Percentiles rank a stretch among this genome's conserved stretches.
Evolutionary conservation across 2,113 vertebrate species (phyloP).

Genomic region (Sebastes fasciatus): DNA sequence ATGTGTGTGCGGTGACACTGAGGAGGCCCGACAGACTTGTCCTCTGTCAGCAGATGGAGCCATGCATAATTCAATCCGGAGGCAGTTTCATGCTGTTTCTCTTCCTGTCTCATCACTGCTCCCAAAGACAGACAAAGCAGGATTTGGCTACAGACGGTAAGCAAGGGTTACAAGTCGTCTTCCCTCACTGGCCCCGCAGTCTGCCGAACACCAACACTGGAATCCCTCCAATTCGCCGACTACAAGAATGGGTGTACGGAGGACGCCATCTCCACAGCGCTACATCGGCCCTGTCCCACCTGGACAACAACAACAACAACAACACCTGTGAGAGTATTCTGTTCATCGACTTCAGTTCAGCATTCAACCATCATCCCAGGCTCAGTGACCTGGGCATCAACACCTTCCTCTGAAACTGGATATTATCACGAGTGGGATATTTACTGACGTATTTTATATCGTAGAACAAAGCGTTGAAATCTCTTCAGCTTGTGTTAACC

Average conservation of each 20-base stretch:
- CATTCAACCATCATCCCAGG: no score
- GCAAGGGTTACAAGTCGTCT: constrained; percentile 27
- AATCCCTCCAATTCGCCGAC: neutral
- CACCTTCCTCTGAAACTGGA: neutral
- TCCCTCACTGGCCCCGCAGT: constrained; percentile 35
- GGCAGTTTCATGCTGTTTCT: constrained; percentile 80
- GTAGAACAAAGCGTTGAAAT: no score
- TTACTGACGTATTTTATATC: no score
- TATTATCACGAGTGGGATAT: no score
- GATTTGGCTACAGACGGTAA: constrained; percentile 45
- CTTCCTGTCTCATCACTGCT: constrained; percentile 77
- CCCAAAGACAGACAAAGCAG: constrained; percentile 66
- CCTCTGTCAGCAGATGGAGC: constrained; percentile 82
- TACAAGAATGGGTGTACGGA: neutral
- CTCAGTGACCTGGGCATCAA: neutral
- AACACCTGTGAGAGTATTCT: neutral
- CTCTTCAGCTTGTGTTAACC: no score
- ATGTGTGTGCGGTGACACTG: constrained; percentile 68
- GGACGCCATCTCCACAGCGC: neutral
- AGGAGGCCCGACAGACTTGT: constrained; percentile 80
- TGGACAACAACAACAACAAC: neutral
- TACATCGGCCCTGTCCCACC: neutral
- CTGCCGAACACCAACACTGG: neutral
- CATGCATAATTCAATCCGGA: constrained; percentile 82
- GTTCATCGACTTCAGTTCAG: neutral